These are phyloP conservation scores for Crotalus horridus DNA, from an alignment of 2,113 vertebrate genomes.

Conservation along the genomic window DNA sequence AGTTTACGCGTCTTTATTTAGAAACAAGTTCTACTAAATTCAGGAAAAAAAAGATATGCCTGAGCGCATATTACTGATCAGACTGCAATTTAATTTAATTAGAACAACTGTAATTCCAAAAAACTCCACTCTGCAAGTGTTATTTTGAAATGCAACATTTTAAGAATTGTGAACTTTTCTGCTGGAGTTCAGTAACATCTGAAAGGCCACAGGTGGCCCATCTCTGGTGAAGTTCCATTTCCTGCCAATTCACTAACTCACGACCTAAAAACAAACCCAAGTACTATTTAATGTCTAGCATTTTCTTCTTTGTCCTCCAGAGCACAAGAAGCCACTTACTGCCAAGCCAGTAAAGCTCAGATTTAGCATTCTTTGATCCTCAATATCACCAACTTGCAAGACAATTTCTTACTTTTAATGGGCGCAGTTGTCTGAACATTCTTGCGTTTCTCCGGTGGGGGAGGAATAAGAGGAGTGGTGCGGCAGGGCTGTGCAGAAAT, in stretches of 20 bases:
- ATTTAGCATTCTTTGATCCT: background rate
- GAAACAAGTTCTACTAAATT: background rate
- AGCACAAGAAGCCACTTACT: background rate
- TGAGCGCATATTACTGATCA: background rate
- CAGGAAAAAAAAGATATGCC: background rate
- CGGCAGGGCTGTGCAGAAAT: slow-evolving; percentile 82
- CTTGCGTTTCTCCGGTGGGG: slow-evolving; percentile 86
- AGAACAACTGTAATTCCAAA: background rate
- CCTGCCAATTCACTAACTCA: background rate
- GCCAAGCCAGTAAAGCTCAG: fast-evolving
- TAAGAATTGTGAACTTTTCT: background rate
- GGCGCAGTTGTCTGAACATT: slow-evolving; percentile 63
- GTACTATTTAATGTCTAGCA: background rate
- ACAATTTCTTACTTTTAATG: slow-evolving; percentile 66
- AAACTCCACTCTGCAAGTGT: background rate
- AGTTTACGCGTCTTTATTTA: background rate
- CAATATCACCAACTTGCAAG: background rate
- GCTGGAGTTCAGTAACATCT: background rate
- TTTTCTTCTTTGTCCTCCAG: background rate
- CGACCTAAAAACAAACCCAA: background rate
- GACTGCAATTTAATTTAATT: background rate
- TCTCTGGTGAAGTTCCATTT: background rate
- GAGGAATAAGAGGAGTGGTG: slow-evolving; percentile 83
- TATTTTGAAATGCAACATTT: background rate
- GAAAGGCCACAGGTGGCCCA: background rate